These are phyloP conservation scores for Malaclemys terrapin DNA, from an alignment of 2,113 vertebrate genomes.

Conservation along the genomic window DNA sequence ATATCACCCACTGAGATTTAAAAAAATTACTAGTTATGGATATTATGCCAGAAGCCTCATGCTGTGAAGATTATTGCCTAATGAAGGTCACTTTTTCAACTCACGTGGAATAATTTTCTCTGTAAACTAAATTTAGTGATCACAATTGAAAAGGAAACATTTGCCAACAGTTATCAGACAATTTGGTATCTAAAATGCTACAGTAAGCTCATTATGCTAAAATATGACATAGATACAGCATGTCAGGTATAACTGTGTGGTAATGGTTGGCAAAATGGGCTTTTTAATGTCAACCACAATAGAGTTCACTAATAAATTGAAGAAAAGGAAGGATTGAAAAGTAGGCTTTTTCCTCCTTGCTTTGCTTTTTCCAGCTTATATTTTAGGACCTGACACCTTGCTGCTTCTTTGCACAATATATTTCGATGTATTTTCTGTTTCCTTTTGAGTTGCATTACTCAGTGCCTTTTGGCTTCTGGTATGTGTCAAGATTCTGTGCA, in stretches of 20 bases:
- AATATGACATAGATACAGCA: not conserved
- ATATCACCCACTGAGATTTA: not conserved
- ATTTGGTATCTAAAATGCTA: not conserved
- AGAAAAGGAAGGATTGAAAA: not conserved
- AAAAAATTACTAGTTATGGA: rapidly evolving
- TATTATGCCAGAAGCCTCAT: not conserved
- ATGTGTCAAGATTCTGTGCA: not conserved
- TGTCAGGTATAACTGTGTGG: not conserved
- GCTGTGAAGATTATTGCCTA: not conserved
- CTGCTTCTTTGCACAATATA: not conserved
- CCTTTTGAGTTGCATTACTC: not conserved
- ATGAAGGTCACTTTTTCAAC: not conserved
- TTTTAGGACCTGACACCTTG: not conserved
- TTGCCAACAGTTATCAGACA: not conserved
- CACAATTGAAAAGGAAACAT: not conserved
- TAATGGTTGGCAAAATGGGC: not conserved
- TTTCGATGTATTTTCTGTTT: not conserved
- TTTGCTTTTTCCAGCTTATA: not conserved
- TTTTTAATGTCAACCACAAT: not conserved
- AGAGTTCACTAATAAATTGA: not conserved
- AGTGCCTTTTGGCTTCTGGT: not conserved
- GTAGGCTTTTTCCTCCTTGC: not conserved
- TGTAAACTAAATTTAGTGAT: not conserved
- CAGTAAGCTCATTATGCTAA: not conserved
- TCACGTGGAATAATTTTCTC: not conserved